Evolutionary conservation across 2,113 vertebrate species (phyloP).

Genomic region (Petromus typicus): DNA sequence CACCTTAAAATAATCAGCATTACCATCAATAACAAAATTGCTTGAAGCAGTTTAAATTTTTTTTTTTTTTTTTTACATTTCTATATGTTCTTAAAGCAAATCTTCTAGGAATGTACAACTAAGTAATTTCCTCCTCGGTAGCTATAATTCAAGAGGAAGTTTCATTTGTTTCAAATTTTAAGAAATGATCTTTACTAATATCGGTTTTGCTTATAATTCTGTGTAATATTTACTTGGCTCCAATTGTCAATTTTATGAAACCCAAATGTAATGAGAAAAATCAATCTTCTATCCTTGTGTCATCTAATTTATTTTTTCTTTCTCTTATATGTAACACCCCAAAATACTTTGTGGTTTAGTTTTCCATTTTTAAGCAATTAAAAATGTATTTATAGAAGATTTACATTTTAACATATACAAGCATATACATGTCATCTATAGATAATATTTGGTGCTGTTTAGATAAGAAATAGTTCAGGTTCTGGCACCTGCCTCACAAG

Average conservation of each 20-base stretch:
- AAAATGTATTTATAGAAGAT: background rate
- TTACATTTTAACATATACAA: background rate
- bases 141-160: background rate
- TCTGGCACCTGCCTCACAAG: too few species aligned
- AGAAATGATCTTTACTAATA: background rate
- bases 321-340: background rate
- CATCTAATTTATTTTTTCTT: background rate
- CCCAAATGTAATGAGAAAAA: background rate
- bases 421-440: background rate
- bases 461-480: background rate
- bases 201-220: background rate
- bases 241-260: slow-evolving; percentile 5
- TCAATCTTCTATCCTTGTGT: background rate
- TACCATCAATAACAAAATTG: background rate
- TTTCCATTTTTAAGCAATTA: background rate
- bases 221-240: background rate
- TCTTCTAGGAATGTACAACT: background rate
- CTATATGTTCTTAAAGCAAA: slow-evolving; percentile 8
- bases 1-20: background rate
- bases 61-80: background rate
- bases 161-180: slow-evolving; percentile 16
- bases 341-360: background rate
- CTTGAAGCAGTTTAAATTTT: background rate
- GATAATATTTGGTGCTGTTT: background rate
- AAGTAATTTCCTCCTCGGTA: slow-evolving; percentile 19